Evolutionary conservation across 2,888 invertebrate species (phyloP), one percentile per base, ranked within the genome.

Genomic region (Ceriagrion tenellum): DNA sequence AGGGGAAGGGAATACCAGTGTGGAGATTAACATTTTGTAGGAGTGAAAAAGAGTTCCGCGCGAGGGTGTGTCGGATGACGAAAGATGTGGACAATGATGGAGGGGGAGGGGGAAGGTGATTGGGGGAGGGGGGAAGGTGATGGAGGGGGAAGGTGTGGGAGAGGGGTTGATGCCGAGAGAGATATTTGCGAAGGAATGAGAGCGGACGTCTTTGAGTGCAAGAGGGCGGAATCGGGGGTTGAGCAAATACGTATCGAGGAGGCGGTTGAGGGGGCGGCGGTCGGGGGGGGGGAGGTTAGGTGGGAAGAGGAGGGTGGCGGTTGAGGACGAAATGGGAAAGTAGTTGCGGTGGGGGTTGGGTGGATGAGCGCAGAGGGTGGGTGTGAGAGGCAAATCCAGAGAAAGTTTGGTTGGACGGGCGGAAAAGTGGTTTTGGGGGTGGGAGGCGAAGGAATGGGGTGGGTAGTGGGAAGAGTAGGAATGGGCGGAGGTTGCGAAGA

Each of bases 381-480:
- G 13, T 8, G 30, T 13, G 81, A 35, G 81, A 35, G 35, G 81
- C 81, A 81, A 81, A 81, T 81, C 81, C 81, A 10, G 81, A 16
- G 35, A 81, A 81, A 81, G 81, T 81, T 81, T 81, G 81, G 30
- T 81, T 81, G 35, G 81, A 81, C 35, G 81, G 81, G 35, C 69
- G 69, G 69, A n/a, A n/a, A 69, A 81, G 81, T 81, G 81, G 81
- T 81, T 81, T 69, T 0, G 81, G 35, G 16, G 26, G 81, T 13
- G 35, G 30, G 13, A 35, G 0, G 81, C 18, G 35, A 3, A 18
- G 35, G 30, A 3, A 13, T 35, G 10, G 30, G 81, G 35, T 4
- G 13, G 13, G 30, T 10, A 69, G 81, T 0, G 81, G 3, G 81
- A 81, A 69, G 12, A 2, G 12, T 2, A 8, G 8, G 47, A 8